Evolutionary conservation across 1,140 invertebrate species (phyloP).

Genomic region (Akabosia matsudoensis): DNA sequence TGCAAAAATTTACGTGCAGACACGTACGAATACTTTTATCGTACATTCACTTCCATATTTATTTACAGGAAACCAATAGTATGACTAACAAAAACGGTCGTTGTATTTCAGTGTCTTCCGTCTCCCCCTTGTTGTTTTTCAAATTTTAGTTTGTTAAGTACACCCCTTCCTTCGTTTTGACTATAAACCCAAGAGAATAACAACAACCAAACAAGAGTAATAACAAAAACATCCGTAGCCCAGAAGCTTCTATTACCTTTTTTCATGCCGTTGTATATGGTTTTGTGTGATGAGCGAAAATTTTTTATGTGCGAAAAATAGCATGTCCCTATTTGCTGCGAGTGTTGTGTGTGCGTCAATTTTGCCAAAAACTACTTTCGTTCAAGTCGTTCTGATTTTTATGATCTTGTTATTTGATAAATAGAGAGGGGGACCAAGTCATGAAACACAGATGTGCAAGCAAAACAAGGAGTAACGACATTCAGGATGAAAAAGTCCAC

Average conservation of each 20-base stretch:
- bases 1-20: too few relatives aligned
- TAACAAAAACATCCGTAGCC: constrained; percentile 13
- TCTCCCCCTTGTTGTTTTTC: not conserved
- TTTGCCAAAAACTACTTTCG: not conserved
- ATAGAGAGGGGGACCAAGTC: not conserved
- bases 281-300: too few relatives aligned
- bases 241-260: not conserved
- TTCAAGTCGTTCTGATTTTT: constrained; percentile 1
- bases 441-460: constrained; percentile 12
- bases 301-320: too few relatives aligned
- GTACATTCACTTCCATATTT: too few relatives aligned
- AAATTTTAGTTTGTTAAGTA: not conserved
- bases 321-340: not conserved
- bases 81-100: too few relatives aligned
- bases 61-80: too few relatives aligned
- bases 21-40: too few relatives aligned
- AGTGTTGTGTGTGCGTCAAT: not conserved
- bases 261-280: not conserved
- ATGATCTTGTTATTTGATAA: constrained; percentile 6
- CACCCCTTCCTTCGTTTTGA: too few relatives aligned
- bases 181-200: too few relatives aligned
- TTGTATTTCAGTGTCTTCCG: not conserved
- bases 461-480: not conserved
- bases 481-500: too few relatives aligned
- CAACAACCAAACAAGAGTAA: too few relatives aligned